Conservation (phyloP, 2,113 vertebrate genomes). For the Scomber colias region DNA sequence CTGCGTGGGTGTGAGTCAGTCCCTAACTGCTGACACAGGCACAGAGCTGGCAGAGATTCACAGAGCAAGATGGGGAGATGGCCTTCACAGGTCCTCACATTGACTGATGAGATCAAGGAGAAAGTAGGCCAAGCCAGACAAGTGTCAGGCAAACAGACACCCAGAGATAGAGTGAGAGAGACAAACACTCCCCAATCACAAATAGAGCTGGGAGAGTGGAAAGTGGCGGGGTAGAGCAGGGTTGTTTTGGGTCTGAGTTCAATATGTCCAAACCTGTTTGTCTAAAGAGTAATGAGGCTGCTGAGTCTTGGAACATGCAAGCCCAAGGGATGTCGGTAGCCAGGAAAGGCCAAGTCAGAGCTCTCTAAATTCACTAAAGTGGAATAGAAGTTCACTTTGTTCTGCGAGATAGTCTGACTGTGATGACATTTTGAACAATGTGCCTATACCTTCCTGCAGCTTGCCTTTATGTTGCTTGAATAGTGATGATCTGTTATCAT, state of each 20-base stretch:
- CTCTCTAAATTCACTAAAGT: constrained; percentile 64
- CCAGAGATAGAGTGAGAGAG: constrained; percentile 59
- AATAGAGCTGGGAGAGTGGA: constrained; percentile 49
- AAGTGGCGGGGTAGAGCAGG: constrained; percentile 45
- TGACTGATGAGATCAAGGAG: constrained; percentile 82
- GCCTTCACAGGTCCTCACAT: constrained; percentile 78
- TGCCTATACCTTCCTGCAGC: constrained; percentile 54
- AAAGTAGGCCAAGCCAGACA: constrained; percentile 80
- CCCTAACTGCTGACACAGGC: constrained; percentile 81
- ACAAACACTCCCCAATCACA: constrained; percentile 74
- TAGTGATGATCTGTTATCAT: constrained; percentile 77
- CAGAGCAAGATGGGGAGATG: constrained; percentile 66
- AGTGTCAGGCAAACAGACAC: constrained; percentile 77
- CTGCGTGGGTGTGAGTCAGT: constrained; percentile 72
- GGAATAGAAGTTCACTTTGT: constrained; percentile 68
- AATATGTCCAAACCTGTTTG: constrained; percentile 78
- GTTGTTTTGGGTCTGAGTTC: constrained; percentile 75
- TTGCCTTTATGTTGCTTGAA: constrained; percentile 70
- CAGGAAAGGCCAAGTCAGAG: constrained; percentile 50
- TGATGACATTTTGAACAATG: constrained; percentile 79
- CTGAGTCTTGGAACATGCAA: constrained; percentile 43
- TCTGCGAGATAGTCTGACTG: constrained; percentile 49
- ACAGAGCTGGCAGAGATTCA: constrained; percentile 67
- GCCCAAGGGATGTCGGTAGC: constrained; percentile 55
- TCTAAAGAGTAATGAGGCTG: constrained; percentile 74